Base-by-base conservation (phyloP, 2,797 vertebrate species). In the Aplochiton taeniatus region DNA sequence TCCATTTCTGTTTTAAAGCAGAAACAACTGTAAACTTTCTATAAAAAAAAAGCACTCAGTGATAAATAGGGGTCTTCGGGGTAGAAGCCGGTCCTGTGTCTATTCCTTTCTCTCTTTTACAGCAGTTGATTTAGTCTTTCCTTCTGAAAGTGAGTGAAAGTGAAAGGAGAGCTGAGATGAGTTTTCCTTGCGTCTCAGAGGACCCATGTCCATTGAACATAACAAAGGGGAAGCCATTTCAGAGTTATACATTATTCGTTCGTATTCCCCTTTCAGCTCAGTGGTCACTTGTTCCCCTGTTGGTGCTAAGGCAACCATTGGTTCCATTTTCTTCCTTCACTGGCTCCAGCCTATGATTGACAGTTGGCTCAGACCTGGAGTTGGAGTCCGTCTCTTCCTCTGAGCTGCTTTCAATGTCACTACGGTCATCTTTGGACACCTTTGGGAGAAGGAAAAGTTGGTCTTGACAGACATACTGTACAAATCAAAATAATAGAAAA, bases 321-420 rank as follows among this genome's bases (percentile, higher is more conserved):
- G 89, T 76, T 61, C 89, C 87, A 67, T 90, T 94, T 81, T 92
- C 90, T 55, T 92, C 90, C 45, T 95, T 96, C 7, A 91, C 87
- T 9, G 77, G 56, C 19, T 70, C 73, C n/a, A 50, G 19, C 65
- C 47, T 73, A 56, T 70, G 76, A 41, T n/a, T 59, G 16, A 57
- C 14, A 9, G 44, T 9, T 20, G 91, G 92, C 47, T 79, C 90
- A 81, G 73, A 91, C 69, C 79, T 70, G 62, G 59, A 42, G 13
- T 14, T 69, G 45, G 79, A 66, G 31, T 83, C 67, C 1, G 92
- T 88, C 48, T 98, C 96, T 62, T 99, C 98, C 11, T 99, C 98
- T 0, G 98, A 98, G 87, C 95, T 98, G 93, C 94, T 98, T 77
- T 99, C 98, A 0, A 98, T 86, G 43, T 99, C 98, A 9, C 98